A percentile compares a stretch with the other conserved stretches of the same genome.
Conservation (phyloP, 1,140 invertebrate genomes). For the Drosophila busckii region DNA sequence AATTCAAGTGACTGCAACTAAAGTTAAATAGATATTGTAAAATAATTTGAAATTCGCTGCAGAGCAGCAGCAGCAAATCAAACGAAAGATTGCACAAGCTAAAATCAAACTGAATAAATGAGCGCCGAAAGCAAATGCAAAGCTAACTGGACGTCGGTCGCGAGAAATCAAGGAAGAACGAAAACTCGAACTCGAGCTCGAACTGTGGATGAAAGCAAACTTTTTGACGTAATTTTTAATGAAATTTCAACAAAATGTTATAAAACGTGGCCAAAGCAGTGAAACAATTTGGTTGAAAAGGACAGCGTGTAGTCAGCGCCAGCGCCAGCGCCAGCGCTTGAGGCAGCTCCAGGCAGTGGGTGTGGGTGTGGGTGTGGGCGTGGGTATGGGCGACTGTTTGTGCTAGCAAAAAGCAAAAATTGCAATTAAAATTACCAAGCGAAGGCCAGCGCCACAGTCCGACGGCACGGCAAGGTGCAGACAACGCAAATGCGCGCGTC, state of each 20-base stretch:
- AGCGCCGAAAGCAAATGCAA: constrained; percentile 19
- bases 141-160: constrained; percentile 3
- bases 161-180: constrained; percentile 13
- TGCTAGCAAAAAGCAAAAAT: constrained; percentile 46
- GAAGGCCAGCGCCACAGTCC: constrained; percentile 25
- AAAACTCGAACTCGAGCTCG: no score
- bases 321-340: no score
- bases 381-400: not conserved
- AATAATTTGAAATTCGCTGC: constrained; percentile 58
- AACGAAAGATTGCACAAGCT: constrained; percentile 45
- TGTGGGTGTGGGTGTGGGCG: not conserved
- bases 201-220: constrained; percentile 57
- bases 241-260: constrained; percentile 73
- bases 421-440: constrained; percentile 68
- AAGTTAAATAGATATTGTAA: constrained; percentile 66
- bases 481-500: constrained; percentile 27
- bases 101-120: constrained; percentile 38
- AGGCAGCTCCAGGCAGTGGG: not conserved
- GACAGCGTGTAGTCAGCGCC: no score
- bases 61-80: constrained; percentile 35
- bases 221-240: constrained; percentile 67
- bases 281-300: no score
- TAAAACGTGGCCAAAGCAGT: constrained; percentile 44
- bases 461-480: constrained; percentile 20
- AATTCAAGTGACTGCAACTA: constrained; percentile 64